Percentiles rank a stretch among this genome's conserved stretches.
Evolutionary conservation across 2,888 invertebrate species (phyloP).

Genomic region (Acanthopleura granulata): DNA sequence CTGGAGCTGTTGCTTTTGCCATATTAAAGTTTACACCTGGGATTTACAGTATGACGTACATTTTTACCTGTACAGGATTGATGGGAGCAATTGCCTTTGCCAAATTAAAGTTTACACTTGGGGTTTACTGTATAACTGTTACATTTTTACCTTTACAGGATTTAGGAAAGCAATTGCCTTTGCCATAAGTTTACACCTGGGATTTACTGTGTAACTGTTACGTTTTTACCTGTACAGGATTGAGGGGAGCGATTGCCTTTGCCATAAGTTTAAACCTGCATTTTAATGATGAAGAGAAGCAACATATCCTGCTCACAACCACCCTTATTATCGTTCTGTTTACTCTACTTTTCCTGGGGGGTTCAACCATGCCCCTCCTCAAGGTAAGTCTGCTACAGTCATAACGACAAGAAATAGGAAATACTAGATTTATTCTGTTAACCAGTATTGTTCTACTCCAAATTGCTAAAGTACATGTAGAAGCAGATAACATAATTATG

Average conservation of each 20-base stretch:
- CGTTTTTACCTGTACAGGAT: slow-evolving; percentile 69
- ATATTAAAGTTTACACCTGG: slow-evolving; percentile 92
- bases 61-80: slow-evolving; percentile 74
- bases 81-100: slow-evolving; percentile 99
- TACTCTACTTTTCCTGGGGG: slow-evolving; percentile 95
- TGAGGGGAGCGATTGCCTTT: slow-evolving; percentile 97
- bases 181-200: slow-evolving; percentile 93
- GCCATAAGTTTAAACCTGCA: slow-evolving; percentile 92
- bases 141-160: slow-evolving; percentile 68
- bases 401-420: too few species aligned
- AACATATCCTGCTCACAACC: slow-evolving; percentile 96
- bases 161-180: slow-evolving; percentile 98
- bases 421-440: too few species aligned
- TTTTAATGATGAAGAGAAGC: slow-evolving; percentile 80
- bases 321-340: slow-evolving; percentile 98
- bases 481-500: too few species aligned
- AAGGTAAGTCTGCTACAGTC: slow-evolving; percentile 73
- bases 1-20: slow-evolving; percentile 98
- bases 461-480: too few species aligned
- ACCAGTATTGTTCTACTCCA: too few species aligned
- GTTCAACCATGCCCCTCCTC: slow-evolving; percentile 96
- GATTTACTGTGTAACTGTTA: slow-evolving; percentile 35
- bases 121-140: slow-evolving; percentile 37
- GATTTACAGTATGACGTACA: slow-evolving; percentile 35
- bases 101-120: slow-evolving; percentile 92